Evolutionary conservation across 35 echinoderm and acorn worm species (phyloP), one percentile per base, ranked within the genome.

Genomic region (Chiridota heheva): DNA sequence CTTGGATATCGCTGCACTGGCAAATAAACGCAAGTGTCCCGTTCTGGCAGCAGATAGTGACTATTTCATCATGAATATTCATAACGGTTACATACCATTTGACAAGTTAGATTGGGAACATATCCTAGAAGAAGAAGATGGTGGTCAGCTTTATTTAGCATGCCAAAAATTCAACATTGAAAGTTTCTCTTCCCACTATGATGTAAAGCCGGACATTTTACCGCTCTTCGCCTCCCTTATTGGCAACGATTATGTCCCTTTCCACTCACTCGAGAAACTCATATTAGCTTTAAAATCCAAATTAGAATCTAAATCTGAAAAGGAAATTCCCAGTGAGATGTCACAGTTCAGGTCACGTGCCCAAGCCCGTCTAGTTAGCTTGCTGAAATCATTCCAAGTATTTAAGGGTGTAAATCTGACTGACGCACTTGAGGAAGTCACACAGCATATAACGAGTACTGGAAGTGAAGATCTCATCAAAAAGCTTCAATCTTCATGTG

Each of bases 211-310:
- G 32, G 42, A 58, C 29, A n/a, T 98, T 7, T 46, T 98, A 38
- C 95, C 95, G 0, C 72, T 98, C 27, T 73, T 98, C 63, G 95
- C 89, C 22, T 91, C 88, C 0, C 41, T 91, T 2, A 58, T 40
- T 49, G 95, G 95, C 1, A 98, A 98, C 44, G 95, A 98, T 80
- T 98, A 98, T 67, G 55, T 91, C 16, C 69, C 87, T 56, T 58
- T 82, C 18, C 45, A 28, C 15, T 76, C 69, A 1, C 28, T 96
- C 6, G 81, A 79, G 39, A 34, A 64, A 40, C 90, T 96, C 74
- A 57, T 68, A 16, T 48, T 74, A 33, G 75, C 75, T 17, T 60
- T 42, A 17, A 78, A 78, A 62, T 15, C n/a, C n/a, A n/a, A 33
- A 28, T 75, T 85, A 27, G 81, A 87, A 24, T 61, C 67, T 20